Percentiles rank a stretch among this genome's conserved stretches.
phyloP scores from a whole-genome alignment of 2,113 vertebrate genomes.

The Puffinus mauretanicus region DNA sequence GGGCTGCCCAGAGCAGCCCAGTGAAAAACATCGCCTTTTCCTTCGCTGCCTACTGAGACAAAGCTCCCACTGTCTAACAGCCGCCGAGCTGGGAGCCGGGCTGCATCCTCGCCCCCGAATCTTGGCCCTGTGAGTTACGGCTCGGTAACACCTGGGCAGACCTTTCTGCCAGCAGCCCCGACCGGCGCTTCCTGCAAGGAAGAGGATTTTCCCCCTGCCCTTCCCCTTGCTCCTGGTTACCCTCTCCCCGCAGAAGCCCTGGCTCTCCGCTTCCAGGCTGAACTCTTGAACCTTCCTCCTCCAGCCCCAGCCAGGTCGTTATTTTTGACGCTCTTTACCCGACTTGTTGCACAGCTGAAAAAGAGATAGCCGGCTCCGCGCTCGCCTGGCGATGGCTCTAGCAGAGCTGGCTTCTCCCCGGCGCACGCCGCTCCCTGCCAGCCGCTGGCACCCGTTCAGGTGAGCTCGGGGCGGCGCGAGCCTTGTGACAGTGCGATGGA shows the following conservation, averaged over 20 bases:
- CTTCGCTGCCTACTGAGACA: rapidly evolving
- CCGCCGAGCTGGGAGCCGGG: rapidly evolving
- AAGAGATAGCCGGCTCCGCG: neutral
- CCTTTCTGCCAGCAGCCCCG: neutral
- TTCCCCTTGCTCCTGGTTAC: rapidly evolving
- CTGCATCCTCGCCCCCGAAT: neutral
- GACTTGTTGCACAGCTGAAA: constrained; percentile 19
- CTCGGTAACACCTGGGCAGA: neutral
- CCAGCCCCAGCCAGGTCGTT: constrained; percentile 72
- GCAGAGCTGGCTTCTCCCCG: neutral
- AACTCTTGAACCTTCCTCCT: constrained; percentile 78
- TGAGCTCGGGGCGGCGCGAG: neutral
- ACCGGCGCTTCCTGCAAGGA: neutral
- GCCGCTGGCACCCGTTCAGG: neutral
- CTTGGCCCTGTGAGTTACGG: neutral
- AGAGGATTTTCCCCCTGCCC: neutral
- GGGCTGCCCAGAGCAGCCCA: neutral
- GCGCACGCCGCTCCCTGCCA: neutral
- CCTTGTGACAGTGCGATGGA: neutral
- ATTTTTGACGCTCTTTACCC: constrained; percentile 63
- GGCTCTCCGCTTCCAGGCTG: constrained; percentile 44
- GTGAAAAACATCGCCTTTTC: neutral
- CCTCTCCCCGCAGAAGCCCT: neutral
- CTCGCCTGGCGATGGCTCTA: neutral
- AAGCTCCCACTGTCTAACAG: neutral